Base-by-base conservation (phyloP, 2,888 invertebrate genomes). In the Acrobasis repandana region DNA sequence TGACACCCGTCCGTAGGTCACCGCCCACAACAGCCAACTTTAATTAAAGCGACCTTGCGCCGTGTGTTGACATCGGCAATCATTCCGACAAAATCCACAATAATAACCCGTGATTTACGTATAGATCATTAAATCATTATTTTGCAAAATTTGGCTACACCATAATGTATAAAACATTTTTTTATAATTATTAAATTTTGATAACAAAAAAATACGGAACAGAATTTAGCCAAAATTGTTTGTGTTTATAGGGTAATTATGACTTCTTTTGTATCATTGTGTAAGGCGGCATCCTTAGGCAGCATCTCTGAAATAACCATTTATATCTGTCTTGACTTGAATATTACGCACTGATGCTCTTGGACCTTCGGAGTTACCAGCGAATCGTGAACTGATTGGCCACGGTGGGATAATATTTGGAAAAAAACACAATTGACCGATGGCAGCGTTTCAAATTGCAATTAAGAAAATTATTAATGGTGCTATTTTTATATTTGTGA, bases 11-110 rank as follows among this genome's bases (percentile, higher is more conserved):
- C 9, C 15, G 14, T 47, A 47, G 15, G 47, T 56, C 9, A 52
- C 34, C 36, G 52, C 36, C 36, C 51, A 51, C 48, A 18, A 15
- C 47, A 10, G 18, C 20, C 47, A 46, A 47, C 33, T 56, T 56
- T 56, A 56, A 56, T 56, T 46, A 56, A 9, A 33, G 6, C 28
- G 56, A 43, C 56, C 56, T 56, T 56, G 56, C 14, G 15, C 3
- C 46, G 56, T 47, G 10, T 56, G 46, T 56, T 56, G 46, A 46
- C 56, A 56, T 47, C 56, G 33, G n/a, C 16, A 15, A 33, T 56
- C 46, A 47, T 56, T 56, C 28, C 4, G 9, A 28, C 46, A 47
- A 6, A 56, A 56, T 15, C 16, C 52, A 15, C 18, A 46, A n/a
- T 46, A 56, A 56, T 56, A 43, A 18, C 56, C 51, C 9, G 33